Conservation (phyloP, 2,113 vertebrate genomes). For the Tinamus guttatus region DNA sequence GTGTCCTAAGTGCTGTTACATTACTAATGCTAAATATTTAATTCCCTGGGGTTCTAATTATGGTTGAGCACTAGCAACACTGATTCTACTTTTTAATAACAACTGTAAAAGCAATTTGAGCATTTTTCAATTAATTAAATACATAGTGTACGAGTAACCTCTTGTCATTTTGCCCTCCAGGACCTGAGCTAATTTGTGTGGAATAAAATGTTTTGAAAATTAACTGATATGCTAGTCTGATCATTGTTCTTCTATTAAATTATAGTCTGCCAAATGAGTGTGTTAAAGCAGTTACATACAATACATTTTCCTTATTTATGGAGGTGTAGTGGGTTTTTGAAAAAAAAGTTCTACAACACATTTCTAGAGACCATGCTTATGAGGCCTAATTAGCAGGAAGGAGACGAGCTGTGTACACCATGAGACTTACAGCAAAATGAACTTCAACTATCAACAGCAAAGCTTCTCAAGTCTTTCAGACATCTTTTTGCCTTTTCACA, state of each 20-base stretch:
- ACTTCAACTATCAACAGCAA: not conserved
- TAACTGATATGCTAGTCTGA: slow-evolving; percentile 80
- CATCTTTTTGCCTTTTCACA: slow-evolving; percentile 35
- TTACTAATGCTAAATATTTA: slow-evolving; percentile 99
- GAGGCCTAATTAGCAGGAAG: slow-evolving; percentile 68
- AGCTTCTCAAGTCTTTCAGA: slow-evolving; percentile 11
- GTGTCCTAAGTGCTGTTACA: slow-evolving; percentile 99
- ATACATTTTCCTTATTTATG: slow-evolving; percentile 6
- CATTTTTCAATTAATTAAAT: slow-evolving; percentile 99
- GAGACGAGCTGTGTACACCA: not conserved
- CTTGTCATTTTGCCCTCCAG: slow-evolving; percentile 99
- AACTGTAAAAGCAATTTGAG: slow-evolving; percentile 99
- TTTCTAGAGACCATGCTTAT: slow-evolving; percentile 14
- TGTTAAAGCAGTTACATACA: slow-evolving; percentile 64
- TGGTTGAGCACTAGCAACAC: slow-evolving; percentile 97
- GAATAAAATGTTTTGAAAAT: slow-evolving; percentile 93
- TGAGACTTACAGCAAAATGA: not conserved
- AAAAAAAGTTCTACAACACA: slow-evolving; percentile 1
- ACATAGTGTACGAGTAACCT: slow-evolving; percentile 98
- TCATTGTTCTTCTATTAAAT: slow-evolving; percentile 78
- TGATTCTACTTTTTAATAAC: slow-evolving; percentile 97
- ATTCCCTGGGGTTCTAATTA: slow-evolving; percentile 99
- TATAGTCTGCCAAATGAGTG: slow-evolving; percentile 73
- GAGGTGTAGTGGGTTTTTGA: not conserved
- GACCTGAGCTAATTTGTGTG: slow-evolving; percentile 98